These are phyloP conservation scores for Dolichopus griseipennis DNA, from an alignment of 2,888 invertebrate species.

Conservation along the genomic window DNA sequence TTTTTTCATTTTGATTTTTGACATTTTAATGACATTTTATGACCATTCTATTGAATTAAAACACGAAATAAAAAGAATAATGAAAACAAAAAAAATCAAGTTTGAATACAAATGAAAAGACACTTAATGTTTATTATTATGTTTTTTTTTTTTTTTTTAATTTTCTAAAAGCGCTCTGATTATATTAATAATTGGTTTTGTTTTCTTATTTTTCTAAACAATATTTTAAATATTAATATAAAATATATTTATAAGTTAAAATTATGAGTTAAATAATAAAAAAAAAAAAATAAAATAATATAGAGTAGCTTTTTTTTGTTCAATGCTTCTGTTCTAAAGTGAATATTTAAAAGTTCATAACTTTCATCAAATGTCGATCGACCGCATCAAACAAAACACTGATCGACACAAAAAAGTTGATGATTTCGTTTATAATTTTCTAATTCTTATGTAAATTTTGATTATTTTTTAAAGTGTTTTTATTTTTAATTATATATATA, in stretches of 20 bases:
- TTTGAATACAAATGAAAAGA: no score
- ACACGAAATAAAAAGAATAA: no score
- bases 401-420: background rate
- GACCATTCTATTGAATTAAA: background rate
- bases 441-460: constrained; percentile 1
- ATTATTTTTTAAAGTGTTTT: background rate
- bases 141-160: no score
- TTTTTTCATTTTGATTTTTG: background rate
- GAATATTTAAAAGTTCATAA: no score
- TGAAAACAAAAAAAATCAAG: no score
- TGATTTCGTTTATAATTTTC: constrained; percentile 6
- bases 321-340: background rate
- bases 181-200: no score
- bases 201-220: background rate
- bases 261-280: no score
- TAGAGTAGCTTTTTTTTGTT: background rate
- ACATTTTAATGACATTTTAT: constrained; percentile 1
- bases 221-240: no score
- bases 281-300: background rate
- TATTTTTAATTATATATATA: no score
- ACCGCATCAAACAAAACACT: background rate
- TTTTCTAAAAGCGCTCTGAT: no score
- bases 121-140: no score
- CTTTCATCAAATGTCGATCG: background rate
- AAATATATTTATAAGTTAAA: no score